Evolutionary conservation across 2,113 vertebrate genomes (phyloP).

Genomic region (Malurus cyaneus): DNA sequence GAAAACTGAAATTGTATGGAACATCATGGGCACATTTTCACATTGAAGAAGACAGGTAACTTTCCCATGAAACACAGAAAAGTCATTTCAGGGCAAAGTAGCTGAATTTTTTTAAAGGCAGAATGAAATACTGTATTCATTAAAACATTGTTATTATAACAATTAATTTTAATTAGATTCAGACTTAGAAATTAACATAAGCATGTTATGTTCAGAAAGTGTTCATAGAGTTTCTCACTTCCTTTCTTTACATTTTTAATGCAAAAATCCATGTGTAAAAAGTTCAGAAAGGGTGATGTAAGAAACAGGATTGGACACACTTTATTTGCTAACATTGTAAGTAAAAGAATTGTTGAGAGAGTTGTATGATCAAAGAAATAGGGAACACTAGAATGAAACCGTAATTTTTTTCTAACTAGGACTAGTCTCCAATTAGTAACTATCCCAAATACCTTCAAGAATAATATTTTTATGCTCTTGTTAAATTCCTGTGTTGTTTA

Average conservation of each 20-base stretch:
- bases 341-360: neutral
- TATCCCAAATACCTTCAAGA: neutral
- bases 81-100: neutral
- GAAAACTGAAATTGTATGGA: neutral
- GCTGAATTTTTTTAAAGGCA: neutral
- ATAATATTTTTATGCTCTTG: neutral
- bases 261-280: neutral
- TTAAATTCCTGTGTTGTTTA: neutral
- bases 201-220: neutral
- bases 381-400: neutral
- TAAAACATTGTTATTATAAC: neutral
- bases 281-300: neutral
- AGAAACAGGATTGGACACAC: neutral
- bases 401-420: neutral
- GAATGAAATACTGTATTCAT: neutral
- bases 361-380: neutral
- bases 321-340: neutral
- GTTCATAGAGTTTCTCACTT: neutral
- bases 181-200: neutral
- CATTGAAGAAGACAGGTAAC: neutral
- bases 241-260: neutral
- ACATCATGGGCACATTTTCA: neutral
- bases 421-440: neutral
- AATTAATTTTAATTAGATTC: neutral
- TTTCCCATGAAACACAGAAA: neutral